Conservation (phyloP, 2,888 invertebrate species). For the Zaprionus obscuricornis region DNA sequence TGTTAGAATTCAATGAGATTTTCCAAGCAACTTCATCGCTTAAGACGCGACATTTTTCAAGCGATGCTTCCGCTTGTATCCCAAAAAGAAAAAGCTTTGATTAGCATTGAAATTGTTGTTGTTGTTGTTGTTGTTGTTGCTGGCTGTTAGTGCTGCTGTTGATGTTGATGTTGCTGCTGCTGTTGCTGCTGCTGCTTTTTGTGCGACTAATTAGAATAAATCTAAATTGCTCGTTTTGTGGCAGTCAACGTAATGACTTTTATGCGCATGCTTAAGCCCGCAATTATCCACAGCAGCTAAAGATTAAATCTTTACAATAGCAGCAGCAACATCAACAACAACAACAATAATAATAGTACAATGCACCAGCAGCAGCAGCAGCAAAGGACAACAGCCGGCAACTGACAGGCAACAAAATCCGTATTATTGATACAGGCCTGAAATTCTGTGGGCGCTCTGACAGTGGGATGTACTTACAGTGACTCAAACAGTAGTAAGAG, state of each 20-base stretch:
- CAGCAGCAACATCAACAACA: conserved; percentile 20
- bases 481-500: too few relatives aligned
- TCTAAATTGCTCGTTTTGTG: conserved; percentile 75
- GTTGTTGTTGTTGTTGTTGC: conserved; percentile 23
- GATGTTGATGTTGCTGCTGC: conserved; percentile 7
- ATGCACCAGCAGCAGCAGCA: conserved; percentile 40
- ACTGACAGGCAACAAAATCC: conserved; percentile 54
- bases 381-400: conserved; percentile 33
- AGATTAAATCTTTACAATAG: conserved; percentile 68
- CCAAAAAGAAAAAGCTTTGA: conserved; percentile 42
- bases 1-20: conserved; percentile 52
- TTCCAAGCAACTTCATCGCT: conserved; percentile 69
- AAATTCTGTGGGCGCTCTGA: too few relatives aligned
- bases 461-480: too few relatives aligned
- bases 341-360: conserved; percentile 12
- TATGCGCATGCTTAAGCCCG: conserved; percentile 74
- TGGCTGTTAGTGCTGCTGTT: background rate
- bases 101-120: conserved; percentile 64
- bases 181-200: conserved; percentile 11
- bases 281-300: conserved; percentile 74
- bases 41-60: conserved; percentile 72
- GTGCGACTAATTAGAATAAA: conserved; percentile 71
- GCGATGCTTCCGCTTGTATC: conserved; percentile 30
- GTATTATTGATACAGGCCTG: conserved; percentile 65
- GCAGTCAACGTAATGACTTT: conserved; percentile 73